Evolutionary conservation across 2,888 invertebrate species (phyloP).

Genomic region (Megamerina dolium): DNA sequence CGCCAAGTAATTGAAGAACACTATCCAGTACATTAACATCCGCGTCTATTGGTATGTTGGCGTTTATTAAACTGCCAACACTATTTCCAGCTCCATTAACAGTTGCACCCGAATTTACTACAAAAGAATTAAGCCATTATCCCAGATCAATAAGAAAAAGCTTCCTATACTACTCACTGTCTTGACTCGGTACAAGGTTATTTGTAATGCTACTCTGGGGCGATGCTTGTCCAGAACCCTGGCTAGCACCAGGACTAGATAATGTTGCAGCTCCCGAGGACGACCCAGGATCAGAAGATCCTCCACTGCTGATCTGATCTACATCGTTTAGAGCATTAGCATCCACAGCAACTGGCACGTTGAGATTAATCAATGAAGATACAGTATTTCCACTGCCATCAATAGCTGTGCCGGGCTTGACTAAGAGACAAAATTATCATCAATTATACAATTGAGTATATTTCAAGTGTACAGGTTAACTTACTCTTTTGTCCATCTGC

Average conservation of each 20-base stretch:
- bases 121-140: too few species aligned
- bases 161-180: too few species aligned
- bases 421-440: background rate
- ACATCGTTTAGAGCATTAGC: background rate
- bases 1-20: background rate
- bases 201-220: too few species aligned
- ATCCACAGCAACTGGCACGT: background rate
- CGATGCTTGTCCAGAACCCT: too few species aligned
- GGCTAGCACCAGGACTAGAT: too few species aligned
- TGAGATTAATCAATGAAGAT: too few species aligned
- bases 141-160: too few species aligned
- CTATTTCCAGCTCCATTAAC: conserved; percentile 13
- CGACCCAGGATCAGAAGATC: too few species aligned
- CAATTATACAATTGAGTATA: background rate
- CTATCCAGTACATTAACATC: conserved; percentile 11
- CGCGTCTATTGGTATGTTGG: conserved; percentile 6
- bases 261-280: too few species aligned
- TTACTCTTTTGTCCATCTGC: conserved; percentile 1
- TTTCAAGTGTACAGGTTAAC: background rate
- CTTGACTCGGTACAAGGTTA: too few species aligned
- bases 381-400: background rate
- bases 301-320: too few species aligned
- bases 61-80: background rate
- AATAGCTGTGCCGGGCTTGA: background rate
- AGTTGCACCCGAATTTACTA: background rate